Conservation (phyloP, 1,140 invertebrate genomes). For the Cecropterus lyciades region DNA sequence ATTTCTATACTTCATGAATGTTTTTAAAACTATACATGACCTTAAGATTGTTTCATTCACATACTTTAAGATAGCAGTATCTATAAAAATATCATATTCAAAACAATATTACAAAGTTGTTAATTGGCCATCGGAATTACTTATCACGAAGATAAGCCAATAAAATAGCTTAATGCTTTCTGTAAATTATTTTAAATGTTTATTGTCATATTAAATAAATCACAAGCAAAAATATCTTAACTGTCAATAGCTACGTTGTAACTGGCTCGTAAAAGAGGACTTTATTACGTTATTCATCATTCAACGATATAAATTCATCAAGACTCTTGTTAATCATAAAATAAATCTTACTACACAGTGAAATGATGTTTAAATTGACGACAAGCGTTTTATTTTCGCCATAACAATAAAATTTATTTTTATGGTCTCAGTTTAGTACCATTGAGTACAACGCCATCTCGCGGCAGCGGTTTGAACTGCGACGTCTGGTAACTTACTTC, state of each 20-base stretch:
- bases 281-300: constrained; percentile 83
- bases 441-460: constrained; percentile 68
- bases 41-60: too few relatives aligned
- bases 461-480: constrained; percentile 46
- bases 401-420: constrained; percentile 85
- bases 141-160: constrained; percentile 9
- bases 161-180: background rate
- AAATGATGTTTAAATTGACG: constrained; percentile 84
- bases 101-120: constrained; percentile 18
- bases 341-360: constrained; percentile 83
- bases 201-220: constrained; percentile 13
- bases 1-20: too few relatives aligned
- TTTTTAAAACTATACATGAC: too few relatives aligned
- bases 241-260: constrained; percentile 74
- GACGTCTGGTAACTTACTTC: constrained; percentile 44
- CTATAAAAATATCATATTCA: constrained; percentile 12
- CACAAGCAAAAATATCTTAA: constrained; percentile 45
- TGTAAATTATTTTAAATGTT: constrained; percentile 22
- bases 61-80: background rate
- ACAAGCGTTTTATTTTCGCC: constrained; percentile 84
- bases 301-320: constrained; percentile 81
- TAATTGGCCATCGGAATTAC: constrained; percentile 19
- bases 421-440: constrained; percentile 62
- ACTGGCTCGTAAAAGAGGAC: constrained; percentile 70
- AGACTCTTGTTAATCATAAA: constrained; percentile 83